Percentiles rank a stretch among this genome's conserved stretches.
Conservation (phyloP, 2,113 vertebrate genomes). For the Takifugu flavidus region DNA sequence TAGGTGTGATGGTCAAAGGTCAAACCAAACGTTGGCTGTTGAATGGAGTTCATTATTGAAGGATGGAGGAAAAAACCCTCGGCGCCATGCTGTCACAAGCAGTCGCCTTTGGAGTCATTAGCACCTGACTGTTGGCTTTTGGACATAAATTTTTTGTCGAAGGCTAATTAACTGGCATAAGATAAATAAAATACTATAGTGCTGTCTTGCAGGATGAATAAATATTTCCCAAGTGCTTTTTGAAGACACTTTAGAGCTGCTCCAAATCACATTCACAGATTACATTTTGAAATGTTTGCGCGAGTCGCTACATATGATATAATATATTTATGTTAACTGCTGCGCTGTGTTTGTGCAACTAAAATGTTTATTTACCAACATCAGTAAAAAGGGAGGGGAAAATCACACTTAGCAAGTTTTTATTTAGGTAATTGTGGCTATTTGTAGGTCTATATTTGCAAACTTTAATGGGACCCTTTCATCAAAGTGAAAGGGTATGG, state of each 20-base stretch:
- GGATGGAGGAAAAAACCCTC: background rate
- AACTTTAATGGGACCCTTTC: too few species aligned
- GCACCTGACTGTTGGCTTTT: slow-evolving; percentile 17
- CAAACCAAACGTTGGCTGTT: slow-evolving; percentile 15
- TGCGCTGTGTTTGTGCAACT: too few species aligned
- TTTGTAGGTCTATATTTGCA: too few species aligned
- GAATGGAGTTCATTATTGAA: slow-evolving; percentile 7
- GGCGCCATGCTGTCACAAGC: slow-evolving; percentile 1
- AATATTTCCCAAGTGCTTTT: background rate
- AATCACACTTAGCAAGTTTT: too few species aligned
- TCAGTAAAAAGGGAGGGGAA: too few species aligned
- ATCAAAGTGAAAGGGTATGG: too few species aligned
- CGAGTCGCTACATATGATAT: too few species aligned
- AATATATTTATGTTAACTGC: too few species aligned
- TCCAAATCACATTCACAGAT: background rate
- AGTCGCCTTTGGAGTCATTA: slow-evolving; percentile 1
- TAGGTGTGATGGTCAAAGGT: slow-evolving; percentile 34
- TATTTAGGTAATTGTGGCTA: too few species aligned
- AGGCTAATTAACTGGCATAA: slow-evolving; percentile 26
- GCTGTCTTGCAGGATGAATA: slow-evolving; percentile 1
- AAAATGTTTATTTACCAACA: too few species aligned
- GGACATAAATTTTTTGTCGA: slow-evolving; percentile 14
- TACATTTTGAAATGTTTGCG: background rate
- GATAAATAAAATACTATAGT: slow-evolving; percentile 25
- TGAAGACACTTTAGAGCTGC: background rate